A percentile compares a stretch with the other conserved stretches of the same genome.
Evolutionary conservation across 2,888 invertebrate genomes (phyloP).

Genomic region (Drosophila percnosoma): DNA sequence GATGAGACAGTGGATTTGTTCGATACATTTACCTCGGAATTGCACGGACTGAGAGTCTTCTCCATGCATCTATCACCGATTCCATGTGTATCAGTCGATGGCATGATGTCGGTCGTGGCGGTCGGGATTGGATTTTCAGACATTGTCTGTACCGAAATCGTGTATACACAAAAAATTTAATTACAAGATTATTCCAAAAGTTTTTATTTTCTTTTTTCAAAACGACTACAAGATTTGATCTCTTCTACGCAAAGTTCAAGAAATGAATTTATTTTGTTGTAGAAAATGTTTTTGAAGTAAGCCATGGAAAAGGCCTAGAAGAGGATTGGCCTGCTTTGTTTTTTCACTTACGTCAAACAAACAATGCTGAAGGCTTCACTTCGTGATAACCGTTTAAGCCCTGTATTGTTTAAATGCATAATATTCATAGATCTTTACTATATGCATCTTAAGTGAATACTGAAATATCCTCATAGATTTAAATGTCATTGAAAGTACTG

Average conservation of each 20-base stretch:
- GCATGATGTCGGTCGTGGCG: neutral
- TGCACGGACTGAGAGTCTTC: conserved; percentile 1
- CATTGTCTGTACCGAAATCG: conserved; percentile 3
- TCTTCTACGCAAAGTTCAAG: neutral
- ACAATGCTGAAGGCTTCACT: neutral
- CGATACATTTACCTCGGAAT: conserved; percentile 3
- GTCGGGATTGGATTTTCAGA: neutral
- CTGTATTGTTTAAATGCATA: neutral
- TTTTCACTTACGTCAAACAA: neutral
- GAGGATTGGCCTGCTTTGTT: neutral
- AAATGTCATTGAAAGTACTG: neutral
- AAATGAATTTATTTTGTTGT: neutral
- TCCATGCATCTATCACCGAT: conserved; percentile 32
- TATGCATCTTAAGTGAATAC: neutral
- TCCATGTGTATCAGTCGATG: neutral
- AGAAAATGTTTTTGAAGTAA: neutral
- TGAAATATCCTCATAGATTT: neutral
- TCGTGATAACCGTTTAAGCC: neutral
- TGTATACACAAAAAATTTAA: conserved; percentile 11
- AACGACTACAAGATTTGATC: conserved; percentile 5
- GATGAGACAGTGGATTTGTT: conserved; percentile 1
- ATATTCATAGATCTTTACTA: neutral
- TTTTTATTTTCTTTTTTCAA: conserved; percentile 3
- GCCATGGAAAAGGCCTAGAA: neutral
- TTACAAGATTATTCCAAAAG: neutral